A percentile compares a stretch with the other conserved stretches of the same genome.
Evolutionary conservation across 2,113 vertebrate species (phyloP).

Genomic region (Gallinago jamesoni): DNA sequence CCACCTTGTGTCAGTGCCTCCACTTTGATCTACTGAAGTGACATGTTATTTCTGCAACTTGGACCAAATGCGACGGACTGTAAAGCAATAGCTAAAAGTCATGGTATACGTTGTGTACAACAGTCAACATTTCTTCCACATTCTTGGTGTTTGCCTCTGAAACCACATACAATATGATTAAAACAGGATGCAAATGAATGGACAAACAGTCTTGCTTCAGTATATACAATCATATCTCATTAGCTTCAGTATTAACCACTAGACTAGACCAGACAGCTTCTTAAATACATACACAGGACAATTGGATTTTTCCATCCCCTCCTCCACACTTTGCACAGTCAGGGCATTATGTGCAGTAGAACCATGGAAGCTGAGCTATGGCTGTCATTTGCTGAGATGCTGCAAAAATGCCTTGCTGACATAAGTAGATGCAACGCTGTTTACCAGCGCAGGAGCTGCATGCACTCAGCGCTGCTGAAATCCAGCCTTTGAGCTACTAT

Average conservation of each 20-base stretch:
- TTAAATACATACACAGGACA: conserved; percentile 8
- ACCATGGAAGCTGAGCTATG: background rate
- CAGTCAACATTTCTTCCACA: conserved; percentile 22
- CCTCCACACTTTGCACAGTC: background rate
- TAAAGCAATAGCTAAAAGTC: conserved; percentile 49
- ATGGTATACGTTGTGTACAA: background rate
- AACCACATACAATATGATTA: background rate
- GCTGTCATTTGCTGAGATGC: conserved; percentile 43
- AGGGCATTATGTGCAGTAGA: background rate
- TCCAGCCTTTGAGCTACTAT: background rate
- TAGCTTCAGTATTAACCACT: conserved; percentile 19
- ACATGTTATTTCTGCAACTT: conserved; percentile 7
- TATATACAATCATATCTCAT: background rate
- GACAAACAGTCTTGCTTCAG: conserved; percentile 17
- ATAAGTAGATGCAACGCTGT: background rate
- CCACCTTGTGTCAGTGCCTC: conserved; percentile 45
- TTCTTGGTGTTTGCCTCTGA: conserved; percentile 1
- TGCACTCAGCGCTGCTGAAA: background rate
- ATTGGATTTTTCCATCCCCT: conserved; percentile 29
- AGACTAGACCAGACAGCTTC: conserved; percentile 9
- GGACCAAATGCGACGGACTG: background rate
- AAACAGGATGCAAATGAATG: conserved; percentile 6
- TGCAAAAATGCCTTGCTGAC: conserved; percentile 50
- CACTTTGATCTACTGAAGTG: conserved; percentile 29
- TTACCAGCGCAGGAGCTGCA: background rate